phyloP scores from a whole-genome alignment of 2,113 vertebrate species.

The Xiphophorus couchianus region DNA sequence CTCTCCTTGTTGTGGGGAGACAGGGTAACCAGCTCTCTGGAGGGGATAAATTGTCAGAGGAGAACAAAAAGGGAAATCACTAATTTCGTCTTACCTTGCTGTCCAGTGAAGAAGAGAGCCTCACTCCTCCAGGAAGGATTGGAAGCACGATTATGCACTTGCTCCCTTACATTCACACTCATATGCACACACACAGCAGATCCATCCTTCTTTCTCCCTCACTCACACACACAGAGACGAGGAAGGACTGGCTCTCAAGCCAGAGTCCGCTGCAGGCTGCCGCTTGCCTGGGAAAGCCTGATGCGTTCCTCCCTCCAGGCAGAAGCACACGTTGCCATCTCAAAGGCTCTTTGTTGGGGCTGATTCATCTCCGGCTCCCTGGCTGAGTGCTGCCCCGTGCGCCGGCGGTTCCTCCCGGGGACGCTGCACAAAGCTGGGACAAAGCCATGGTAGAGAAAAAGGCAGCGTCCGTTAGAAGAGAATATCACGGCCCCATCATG shows the following conservation, averaged over 20 bases:
- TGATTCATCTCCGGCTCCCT: conserved; percentile 70
- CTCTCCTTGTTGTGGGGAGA: conserved; percentile 29
- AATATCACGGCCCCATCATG: conserved; percentile 64
- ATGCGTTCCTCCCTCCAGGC: conserved; percentile 82
- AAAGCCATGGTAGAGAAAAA: conserved; percentile 69
- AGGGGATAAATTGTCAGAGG: conserved; percentile 52
- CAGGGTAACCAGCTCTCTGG: conserved; percentile 30
- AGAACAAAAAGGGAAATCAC: conserved; percentile 21
- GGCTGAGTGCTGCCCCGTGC: conserved; percentile 64
- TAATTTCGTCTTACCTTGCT: conserved; percentile 77
- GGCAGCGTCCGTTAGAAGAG: conserved; percentile 71
- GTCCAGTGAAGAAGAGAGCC: conserved; percentile 74
- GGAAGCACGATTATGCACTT: conserved; percentile 57
- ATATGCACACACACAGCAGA: conserved; percentile 39
- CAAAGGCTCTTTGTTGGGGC: conserved; percentile 79
- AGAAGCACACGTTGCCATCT: conserved; percentile 76
- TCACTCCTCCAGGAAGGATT: conserved; percentile 75
- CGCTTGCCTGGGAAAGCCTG: conserved; percentile 81
- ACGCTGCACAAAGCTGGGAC: conserved; percentile 53
- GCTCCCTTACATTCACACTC: conserved; percentile 53
- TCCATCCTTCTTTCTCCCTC: conserved; percentile 45
- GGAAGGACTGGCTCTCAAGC: conserved; percentile 73
- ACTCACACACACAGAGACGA: conserved; percentile 50
- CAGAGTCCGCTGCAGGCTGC: conserved; percentile 81
- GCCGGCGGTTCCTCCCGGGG: conserved; percentile 61